These are phyloP conservation scores for Colinus virginianus DNA, from an alignment of 2,113 vertebrate species.

Conservation along the genomic window DNA sequence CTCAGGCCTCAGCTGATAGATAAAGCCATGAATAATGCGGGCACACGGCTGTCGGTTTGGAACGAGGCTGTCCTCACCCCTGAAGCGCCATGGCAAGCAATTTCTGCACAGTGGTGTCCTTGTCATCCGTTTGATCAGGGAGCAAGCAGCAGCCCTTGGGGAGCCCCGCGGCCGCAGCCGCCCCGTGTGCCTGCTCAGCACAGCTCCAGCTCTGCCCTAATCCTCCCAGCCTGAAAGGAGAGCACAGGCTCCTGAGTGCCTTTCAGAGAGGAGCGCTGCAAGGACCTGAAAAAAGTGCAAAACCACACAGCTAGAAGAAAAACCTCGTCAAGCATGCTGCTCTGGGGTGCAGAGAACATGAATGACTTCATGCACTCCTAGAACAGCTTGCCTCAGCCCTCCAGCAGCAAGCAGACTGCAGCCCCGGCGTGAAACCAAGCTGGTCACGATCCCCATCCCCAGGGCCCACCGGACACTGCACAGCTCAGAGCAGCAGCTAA, in stretches of 20 bases:
- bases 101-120: not conserved
- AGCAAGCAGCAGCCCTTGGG: not conserved
- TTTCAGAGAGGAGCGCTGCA: not conserved
- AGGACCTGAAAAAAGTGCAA: not conserved
- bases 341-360: not conserved
- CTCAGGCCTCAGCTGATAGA: not conserved
- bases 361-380: not conserved
- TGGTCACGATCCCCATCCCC: not conserved
- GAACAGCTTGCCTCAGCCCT: not conserved
- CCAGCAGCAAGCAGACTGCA: not conserved
- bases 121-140: not conserved
- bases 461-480: not conserved
- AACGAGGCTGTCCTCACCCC: not conserved
- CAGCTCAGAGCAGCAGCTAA: not conserved
- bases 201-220: constrained; percentile 36
- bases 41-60: not conserved
- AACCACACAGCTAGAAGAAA: not conserved
- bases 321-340: not conserved
- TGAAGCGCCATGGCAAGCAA: not conserved
- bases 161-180: not conserved
- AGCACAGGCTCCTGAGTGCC: not conserved
- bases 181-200: constrained; percentile 27
- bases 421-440: not conserved
- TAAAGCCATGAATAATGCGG: not conserved
- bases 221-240: constrained; percentile 24